Percentiles rank a stretch among this genome's conserved stretches.
Conservation (phyloP, 2,113 vertebrate genomes). For the Gnathonemus echidnorhynchus region DNA sequence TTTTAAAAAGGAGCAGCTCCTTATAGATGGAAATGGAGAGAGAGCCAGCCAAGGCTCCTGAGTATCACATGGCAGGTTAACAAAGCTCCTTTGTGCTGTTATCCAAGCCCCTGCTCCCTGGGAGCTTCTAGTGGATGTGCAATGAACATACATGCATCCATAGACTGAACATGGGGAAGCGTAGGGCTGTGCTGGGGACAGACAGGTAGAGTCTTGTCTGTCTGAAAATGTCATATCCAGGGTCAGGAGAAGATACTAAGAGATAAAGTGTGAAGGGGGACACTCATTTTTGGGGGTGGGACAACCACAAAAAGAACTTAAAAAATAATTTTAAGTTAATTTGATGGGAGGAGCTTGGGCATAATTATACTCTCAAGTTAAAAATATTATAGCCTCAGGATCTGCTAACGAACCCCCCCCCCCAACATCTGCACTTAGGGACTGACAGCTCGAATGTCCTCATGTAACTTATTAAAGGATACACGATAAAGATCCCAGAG, state of each 20-base stretch:
- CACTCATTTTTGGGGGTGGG: neutral
- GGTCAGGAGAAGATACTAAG: neutral
- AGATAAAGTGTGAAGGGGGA: neutral
- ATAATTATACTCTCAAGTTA: neutral
- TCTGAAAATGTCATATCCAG: neutral
- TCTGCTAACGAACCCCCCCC: neutral
- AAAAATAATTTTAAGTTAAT: neutral
- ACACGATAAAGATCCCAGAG: neutral
- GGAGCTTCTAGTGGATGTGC: neutral
- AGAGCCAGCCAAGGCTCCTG: neutral
- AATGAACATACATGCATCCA: conserved; percentile 24
- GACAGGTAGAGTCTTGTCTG: neutral
- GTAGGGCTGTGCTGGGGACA: neutral
- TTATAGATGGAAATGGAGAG: neutral
- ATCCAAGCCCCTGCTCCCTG: conserved; percentile 28
- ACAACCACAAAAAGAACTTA: neutral
- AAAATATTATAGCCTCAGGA: neutral
- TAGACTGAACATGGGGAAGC: neutral
- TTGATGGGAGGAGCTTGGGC: neutral
- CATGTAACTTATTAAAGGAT: neutral
- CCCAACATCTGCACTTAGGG: neutral
- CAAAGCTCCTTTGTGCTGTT: conserved; percentile 16
- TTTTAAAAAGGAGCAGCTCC: neutral
- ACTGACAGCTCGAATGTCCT: neutral
- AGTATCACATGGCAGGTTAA: conserved; percentile 1